Conservation (phyloP, 2,113 vertebrate genomes). For the Aythya baeri region DNA sequence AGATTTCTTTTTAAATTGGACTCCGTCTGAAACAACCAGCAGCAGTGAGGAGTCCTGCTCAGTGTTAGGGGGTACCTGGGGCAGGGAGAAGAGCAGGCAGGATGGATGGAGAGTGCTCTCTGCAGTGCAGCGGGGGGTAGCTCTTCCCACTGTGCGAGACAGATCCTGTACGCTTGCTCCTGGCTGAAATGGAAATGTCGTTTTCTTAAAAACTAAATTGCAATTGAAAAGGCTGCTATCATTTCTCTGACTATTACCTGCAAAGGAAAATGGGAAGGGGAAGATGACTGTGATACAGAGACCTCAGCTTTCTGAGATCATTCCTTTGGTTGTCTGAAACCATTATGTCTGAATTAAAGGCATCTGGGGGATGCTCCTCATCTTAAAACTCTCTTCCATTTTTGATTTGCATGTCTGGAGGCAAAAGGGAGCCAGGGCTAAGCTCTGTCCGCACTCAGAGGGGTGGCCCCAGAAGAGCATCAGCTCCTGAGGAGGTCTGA, state of each 20-base stretch:
- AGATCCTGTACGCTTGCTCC: not conserved
- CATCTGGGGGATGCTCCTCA: not conserved
- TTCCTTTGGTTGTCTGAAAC: not conserved
- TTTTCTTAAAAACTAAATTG: not conserved
- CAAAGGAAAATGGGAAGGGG: not conserved
- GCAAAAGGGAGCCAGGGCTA: not conserved
- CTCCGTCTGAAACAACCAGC: not conserved
- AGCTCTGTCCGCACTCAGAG: not conserved
- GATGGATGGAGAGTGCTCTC: not conserved
- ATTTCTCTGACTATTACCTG: not conserved
- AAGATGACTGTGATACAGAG: not conserved
- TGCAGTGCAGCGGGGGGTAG: not conserved
- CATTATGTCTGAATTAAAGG: not conserved
- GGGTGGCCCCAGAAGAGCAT: not conserved
- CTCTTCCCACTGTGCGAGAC: not conserved
- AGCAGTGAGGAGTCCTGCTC: not conserved
- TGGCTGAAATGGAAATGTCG: conserved; percentile 5
- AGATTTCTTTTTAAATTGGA: not conserved
- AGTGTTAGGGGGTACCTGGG: no score
- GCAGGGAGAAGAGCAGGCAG: not conserved
- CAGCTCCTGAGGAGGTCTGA: not conserved
- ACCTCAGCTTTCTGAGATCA: not conserved
- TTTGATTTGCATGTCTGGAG: not conserved
- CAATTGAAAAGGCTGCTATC: not conserved
- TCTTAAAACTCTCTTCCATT: not conserved